Evolutionary conservation across 2,888 invertebrate genomes (phyloP), one percentile per base, ranked within the genome.

Genomic region (Pycnomerus fuliginosus): DNA sequence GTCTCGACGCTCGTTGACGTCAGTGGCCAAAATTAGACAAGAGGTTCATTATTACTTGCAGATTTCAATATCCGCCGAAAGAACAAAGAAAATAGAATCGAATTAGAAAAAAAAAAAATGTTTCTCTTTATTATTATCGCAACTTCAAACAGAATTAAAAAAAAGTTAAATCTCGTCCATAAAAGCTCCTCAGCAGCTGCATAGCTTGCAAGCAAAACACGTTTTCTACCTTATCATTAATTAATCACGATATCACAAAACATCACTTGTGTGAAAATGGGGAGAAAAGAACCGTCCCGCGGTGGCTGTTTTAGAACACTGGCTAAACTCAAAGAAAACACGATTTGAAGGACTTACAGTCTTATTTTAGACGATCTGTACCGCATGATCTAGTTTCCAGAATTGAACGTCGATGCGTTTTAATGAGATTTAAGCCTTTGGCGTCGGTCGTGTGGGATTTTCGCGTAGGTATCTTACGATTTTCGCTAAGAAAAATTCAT

Each of bases 341-440:
- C 44, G 38, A 16, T 29, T 44, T 34, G 38, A 44, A 36, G 42
- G 42, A 30, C 42, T 36, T 28, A 28, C 37, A 38, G 24, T 38
- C 38, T 48, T 48, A 48, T 44, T 48, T 48, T 40, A 39, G 48
- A 34, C 34, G 31, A 41, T 30, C 39, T 39, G 39, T 37, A 44
- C 42, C 11, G 42, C 30, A 43, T 48, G 48, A 39, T 44, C 48
- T 44, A 48, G 44, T 48, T 48, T 48, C 48, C 28, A 30, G 48
- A 48, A 48, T 39, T 39, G 44, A 44, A 43, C 43, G 22, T 23
- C 41, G 42, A 44, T 43, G 37, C 43, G 48, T 48, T 43, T 44
- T 44, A 44, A 44, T 44, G 44, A 35, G 36, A n/a, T 48, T 34
- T 41, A 7, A 10, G 11, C 11, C n/a, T 27, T 23, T 22, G 12